Base-by-base conservation (phyloP, 2,888 invertebrate genomes). In the Diogma glabrata region DNA sequence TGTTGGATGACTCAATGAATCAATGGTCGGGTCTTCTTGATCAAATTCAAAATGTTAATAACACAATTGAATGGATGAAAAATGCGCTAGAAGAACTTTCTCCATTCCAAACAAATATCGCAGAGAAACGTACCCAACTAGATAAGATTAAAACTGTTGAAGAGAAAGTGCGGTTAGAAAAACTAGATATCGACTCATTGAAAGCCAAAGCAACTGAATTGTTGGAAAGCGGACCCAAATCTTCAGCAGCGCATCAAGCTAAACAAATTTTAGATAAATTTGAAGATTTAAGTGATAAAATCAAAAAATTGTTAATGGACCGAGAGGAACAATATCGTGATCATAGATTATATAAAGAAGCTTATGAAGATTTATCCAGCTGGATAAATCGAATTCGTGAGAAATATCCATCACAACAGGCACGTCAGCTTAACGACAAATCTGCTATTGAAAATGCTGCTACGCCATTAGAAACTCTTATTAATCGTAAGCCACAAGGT, bases 21-120 rank as follows among this genome's bases (percentile, higher is more conserved):
- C 87, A 88, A 71, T 93, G 92, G 92, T 83, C 91, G 52, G 90
- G 88, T 46, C 84, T 92, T 63, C 71, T 91, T 48, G 90, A 92
- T 65, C 89, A 92, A 66, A 87, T 91, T 53, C 87, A 89, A 63
- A 79, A 84, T 47, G 78, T 92, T 17, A 83, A 84, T 58, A 90
- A 89, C 66, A 86, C 84, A 26, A 83, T 90, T 22, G 81, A 80
- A 50, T 84, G 84, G 72, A 75, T 92, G 63, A 83, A 89, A 62
- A 73, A 71, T n/a, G 79, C 82, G 58, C 67, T 88, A 3, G 75
- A 78, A 50, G 90, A 91, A 61, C 72, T 89, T 20, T 73, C 79
- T 7, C 83, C 83, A 47, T 82, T 78, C 63, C 87, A 89, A 69
- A 76, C 84, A 0, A 87, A 87, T 0, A 82, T 91, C 74, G 78